Percentiles rank a stretch among this genome's conserved stretches.
These are phyloP conservation scores for Leptoteleia sp. DNA, from an alignment of 1,140 invertebrate genomes.

Conservation along the genomic window DNA sequence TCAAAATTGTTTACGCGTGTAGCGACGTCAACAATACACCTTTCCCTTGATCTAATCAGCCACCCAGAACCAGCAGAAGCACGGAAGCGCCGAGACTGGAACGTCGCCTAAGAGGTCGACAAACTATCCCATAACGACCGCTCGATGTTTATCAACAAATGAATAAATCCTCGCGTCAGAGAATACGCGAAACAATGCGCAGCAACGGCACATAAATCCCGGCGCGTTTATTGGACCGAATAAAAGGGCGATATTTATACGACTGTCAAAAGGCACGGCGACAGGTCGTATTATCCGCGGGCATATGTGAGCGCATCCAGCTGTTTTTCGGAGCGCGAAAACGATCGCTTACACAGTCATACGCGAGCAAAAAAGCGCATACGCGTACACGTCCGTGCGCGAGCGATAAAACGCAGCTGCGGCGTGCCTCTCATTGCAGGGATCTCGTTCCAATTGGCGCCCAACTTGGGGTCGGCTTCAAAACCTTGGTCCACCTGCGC, in stretches of 20 bases:
- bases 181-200: slow-evolving; percentile 60
- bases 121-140: slow-evolving; percentile 60
- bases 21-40: slow-evolving; percentile 28
- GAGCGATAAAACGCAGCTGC: slow-evolving; percentile 74
- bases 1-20: too few species aligned
- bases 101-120: slow-evolving; percentile 60
- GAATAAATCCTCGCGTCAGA: slow-evolving; percentile 59
- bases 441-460: slow-evolving; percentile 71
- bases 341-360: slow-evolving; percentile 62
- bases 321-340: slow-evolving; percentile 62
- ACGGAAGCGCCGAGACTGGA: slow-evolving; percentile 43
- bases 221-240: slow-evolving; percentile 49
- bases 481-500: slow-evolving; percentile 76
- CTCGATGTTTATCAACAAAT: slow-evolving; percentile 56
- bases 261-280: slow-evolving; percentile 49
- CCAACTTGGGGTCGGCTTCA: slow-evolving; percentile 58
- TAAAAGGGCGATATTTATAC: slow-evolving; percentile 57
- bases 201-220: slow-evolving; percentile 39
- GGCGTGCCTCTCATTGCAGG: slow-evolving; percentile 55
- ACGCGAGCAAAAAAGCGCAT: slow-evolving; percentile 58
- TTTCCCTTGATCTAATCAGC: slow-evolving; percentile 42
- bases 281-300: slow-evolving; percentile 54
- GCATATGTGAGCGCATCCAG: slow-evolving; percentile 52
- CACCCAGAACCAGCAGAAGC: slow-evolving; percentile 24
- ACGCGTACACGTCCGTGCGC: slow-evolving; percentile 41